phyloP scores from a whole-genome alignment of 2,888 invertebrate species.

The Sinopyrophorus schimmeli region DNA sequence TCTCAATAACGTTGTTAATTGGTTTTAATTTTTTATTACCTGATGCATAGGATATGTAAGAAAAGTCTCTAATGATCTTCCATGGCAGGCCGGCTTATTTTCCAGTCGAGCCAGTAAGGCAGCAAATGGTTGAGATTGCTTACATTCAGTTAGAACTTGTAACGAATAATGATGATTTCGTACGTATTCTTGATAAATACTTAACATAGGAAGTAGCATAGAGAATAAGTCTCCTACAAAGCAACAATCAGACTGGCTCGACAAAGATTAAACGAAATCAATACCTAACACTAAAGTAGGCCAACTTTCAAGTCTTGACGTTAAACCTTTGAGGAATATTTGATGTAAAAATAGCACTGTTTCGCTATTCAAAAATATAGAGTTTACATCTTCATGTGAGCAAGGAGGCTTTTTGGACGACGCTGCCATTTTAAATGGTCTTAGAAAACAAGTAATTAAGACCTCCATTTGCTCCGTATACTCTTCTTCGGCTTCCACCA shows the following conservation, averaged over 20 bases:
- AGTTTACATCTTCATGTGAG: conserved; percentile 91
- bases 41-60: conserved; percentile 95
- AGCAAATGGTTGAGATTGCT: conserved; percentile 79
- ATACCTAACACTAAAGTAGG: conserved; percentile 88
- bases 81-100: conserved; percentile 83
- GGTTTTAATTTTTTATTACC: conserved; percentile 61
- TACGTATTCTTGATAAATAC: conserved; percentile 94
- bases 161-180: conserved; percentile 92
- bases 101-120: conserved; percentile 78
- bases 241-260: conserved; percentile 9
- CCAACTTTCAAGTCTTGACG: conserved; percentile 91
- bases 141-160: conserved; percentile 90
- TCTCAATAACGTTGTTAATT: too few relatives aligned
- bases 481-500: conserved; percentile 93
- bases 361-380: conserved; percentile 91
- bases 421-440: conserved; percentile 92
- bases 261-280: not conserved
- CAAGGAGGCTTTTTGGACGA: conserved; percentile 92
- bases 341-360: conserved; percentile 91
- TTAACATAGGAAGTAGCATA: conserved; percentile 92
- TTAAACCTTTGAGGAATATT: conserved; percentile 90
- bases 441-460: conserved; percentile 81
- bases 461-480: conserved; percentile 89
- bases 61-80: conserved; percentile 83
- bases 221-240: conserved; percentile 86